phyloP scores from a whole-genome alignment of 2,888 invertebrate genomes.

The Sialis lutaria region DNA sequence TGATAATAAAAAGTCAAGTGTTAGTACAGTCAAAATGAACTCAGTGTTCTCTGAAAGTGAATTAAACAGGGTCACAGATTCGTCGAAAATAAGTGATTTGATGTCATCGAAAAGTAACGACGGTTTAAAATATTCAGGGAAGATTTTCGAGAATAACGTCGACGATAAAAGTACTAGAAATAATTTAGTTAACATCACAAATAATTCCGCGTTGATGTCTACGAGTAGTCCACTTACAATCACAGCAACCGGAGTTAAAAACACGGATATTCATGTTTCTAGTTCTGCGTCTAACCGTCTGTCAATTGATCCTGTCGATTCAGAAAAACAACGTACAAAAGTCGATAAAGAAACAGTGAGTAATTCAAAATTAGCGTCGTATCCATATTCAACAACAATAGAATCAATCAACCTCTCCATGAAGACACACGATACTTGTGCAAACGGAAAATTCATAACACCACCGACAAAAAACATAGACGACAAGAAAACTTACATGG shows the following conservation, averaged over 20 bases:
- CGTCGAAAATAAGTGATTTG: slow-evolving; percentile 20
- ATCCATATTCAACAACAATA: slow-evolving; percentile 16
- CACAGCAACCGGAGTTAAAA: background rate
- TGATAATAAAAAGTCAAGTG: slow-evolving; percentile 24
- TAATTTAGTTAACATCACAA: slow-evolving; percentile 14
- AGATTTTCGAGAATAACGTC: slow-evolving; percentile 20
- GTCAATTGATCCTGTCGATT: background rate
- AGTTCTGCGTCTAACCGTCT: background rate
- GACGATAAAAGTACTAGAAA: slow-evolving; percentile 20
- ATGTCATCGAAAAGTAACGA: slow-evolving; percentile 20
- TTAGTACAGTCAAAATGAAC: slow-evolving; percentile 14
- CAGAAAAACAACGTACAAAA: background rate
- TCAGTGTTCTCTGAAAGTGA: slow-evolving; percentile 10
- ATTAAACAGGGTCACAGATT: slow-evolving; percentile 16
- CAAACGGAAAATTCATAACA: slow-evolving; percentile 7
- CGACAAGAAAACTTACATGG: slow-evolving; percentile 3
- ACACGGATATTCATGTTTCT: background rate
- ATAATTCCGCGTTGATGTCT: background rate
- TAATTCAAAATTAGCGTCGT: slow-evolving; percentile 15
- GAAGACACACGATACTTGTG: slow-evolving; percentile 9
- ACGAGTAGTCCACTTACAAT: background rate
- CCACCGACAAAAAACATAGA: slow-evolving; percentile 1
- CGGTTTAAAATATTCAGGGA: slow-evolving; percentile 16
- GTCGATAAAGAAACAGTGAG: slow-evolving; percentile 12
- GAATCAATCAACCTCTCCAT: slow-evolving; percentile 1